Evolutionary conservation across 1,140 invertebrate species (phyloP).

Genomic region (Scaptodrosophila lebanonensis): DNA sequence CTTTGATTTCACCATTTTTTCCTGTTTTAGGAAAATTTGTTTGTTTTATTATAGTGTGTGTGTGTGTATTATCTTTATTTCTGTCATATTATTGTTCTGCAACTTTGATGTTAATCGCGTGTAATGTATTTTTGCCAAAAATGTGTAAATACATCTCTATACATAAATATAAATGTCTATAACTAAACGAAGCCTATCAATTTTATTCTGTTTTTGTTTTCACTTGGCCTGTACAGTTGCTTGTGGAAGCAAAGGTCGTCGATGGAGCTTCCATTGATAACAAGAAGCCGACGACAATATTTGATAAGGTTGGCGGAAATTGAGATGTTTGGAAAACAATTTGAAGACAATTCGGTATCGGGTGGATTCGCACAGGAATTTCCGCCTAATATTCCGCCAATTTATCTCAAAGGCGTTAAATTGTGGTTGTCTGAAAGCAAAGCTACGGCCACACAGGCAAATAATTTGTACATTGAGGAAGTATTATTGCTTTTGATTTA

Average conservation of each 20-base stretch:
- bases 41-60: conserved; percentile 22
- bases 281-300: conserved; percentile 23
- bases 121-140: conserved; percentile 64
- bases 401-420: no score
- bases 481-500: no score
- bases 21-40: conserved; percentile 47
- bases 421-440: no score
- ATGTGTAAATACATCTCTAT: conserved; percentile 72
- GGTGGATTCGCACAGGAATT: no score
- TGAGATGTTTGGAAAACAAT: no score
- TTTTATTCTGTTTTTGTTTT: no score
- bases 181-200: conserved; percentile 70
- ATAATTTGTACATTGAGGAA: no score
- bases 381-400: no score
- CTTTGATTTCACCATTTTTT: conserved; percentile 60
- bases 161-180: conserved; percentile 62
- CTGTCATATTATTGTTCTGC: conserved; percentile 40
- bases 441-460: no score
- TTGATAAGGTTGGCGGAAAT: conserved; percentile 19
- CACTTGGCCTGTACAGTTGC: conserved; percentile 60
- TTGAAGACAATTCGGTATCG: no score
- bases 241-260: conserved; percentile 52
- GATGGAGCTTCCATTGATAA: no score
- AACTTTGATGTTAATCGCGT: conserved; percentile 31
- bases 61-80: conserved; percentile 11